These are phyloP conservation scores for Lamprologus sp. DNA, from an alignment of 2,113 vertebrate genomes.

Conservation along the genomic window DNA sequence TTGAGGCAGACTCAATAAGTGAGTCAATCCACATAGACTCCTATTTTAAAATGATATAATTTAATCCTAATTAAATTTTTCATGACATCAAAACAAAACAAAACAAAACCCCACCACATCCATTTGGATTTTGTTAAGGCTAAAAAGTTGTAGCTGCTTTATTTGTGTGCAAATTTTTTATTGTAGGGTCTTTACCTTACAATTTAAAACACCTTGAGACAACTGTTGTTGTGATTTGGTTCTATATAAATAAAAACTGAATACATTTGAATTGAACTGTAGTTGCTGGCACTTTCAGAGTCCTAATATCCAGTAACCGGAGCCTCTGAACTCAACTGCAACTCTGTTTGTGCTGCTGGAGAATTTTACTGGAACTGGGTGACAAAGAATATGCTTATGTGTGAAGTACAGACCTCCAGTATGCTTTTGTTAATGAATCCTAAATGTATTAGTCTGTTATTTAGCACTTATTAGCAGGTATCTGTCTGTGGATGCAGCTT, in stretches of 20 bases:
- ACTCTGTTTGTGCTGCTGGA: not conserved
- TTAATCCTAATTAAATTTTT: not conserved
- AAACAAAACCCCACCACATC: not conserved
- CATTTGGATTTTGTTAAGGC: not conserved
- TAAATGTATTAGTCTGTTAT: not conserved
- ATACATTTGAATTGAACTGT: not conserved
- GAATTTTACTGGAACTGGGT: not conserved
- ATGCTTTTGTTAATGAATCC: not conserved
- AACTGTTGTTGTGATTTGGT: no score
- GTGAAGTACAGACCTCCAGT: not conserved
- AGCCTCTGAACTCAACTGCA: not conserved
- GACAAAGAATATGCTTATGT: not conserved
- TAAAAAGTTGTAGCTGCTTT: not conserved
- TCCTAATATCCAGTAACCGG: not conserved
- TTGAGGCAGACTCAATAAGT: not conserved
- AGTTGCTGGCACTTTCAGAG: not conserved
- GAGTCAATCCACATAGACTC: not conserved
- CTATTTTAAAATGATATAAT: not conserved
- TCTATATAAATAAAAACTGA: not conserved
- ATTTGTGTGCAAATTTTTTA: not conserved
- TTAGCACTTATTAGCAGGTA: not conserved
- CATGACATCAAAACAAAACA: not conserved
- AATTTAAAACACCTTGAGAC: no score
- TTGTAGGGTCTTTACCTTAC: no score
- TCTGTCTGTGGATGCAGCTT: not conserved